Evolutionary conservation across 2,797 vertebrate genomes (phyloP).

Genomic region (Falco biarmicus): DNA sequence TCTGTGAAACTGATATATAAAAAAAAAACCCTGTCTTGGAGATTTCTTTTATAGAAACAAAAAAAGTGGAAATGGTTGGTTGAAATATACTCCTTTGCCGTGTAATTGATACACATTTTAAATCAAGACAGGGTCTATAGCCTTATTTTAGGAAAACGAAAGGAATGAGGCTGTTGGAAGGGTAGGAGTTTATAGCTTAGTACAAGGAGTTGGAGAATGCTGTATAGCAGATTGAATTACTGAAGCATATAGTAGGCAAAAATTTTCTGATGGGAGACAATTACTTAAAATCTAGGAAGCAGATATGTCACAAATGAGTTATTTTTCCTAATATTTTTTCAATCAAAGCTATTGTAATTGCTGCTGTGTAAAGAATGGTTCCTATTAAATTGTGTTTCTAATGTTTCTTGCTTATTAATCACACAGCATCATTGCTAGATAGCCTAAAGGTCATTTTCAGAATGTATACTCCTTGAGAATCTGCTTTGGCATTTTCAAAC

Average conservation of each 20-base stretch:
- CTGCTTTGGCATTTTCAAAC: not conserved
- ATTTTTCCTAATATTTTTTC: slow-evolving; percentile 40
- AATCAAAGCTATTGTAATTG: not conserved
- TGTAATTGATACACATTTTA: not conserved
- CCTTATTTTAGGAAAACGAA: not conserved
- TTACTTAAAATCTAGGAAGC: not conserved
- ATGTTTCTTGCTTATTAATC: not conserved
- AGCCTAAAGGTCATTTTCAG: not conserved
- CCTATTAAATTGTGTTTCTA: not conserved
- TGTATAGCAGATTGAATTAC: not conserved
- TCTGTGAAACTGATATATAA: not conserved
- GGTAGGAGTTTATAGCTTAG: not conserved
- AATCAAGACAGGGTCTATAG: not conserved
- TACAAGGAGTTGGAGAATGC: not conserved
- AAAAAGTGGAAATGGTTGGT: not conserved
- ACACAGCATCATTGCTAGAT: not conserved
- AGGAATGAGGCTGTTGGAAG: not conserved
- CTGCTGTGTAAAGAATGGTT: not conserved
- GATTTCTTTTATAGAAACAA: not conserved
- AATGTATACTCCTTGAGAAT: not conserved
- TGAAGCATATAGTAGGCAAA: slow-evolving; percentile 2
- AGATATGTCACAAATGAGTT: not conserved
- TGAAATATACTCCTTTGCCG: not conserved
- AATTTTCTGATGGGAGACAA: not conserved
- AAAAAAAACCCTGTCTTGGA: not conserved